Evolutionary conservation across 2,797 vertebrate genomes (phyloP).

Genomic region (Avahi laniger): DNA sequence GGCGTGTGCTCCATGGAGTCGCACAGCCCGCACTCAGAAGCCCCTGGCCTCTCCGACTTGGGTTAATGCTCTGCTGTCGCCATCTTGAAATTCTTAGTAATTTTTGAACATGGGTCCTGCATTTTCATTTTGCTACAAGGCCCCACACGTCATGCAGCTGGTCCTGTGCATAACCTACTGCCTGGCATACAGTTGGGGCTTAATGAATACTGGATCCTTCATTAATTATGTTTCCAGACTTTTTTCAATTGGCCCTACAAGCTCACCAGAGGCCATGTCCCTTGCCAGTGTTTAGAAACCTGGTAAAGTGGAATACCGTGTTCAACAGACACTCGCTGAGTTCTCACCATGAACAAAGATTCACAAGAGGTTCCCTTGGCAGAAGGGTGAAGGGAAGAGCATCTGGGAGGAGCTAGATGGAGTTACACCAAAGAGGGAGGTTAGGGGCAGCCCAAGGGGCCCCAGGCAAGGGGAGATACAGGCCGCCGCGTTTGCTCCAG

Average conservation of each 20-base stretch:
- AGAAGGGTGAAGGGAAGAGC: not conserved
- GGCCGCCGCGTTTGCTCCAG: fast-evolving
- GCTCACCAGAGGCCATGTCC: not conserved
- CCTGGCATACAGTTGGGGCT: not conserved
- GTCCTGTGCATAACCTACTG: not conserved
- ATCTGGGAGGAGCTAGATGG: not conserved
- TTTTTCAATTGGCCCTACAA: not conserved
- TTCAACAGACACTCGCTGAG: too few species aligned
- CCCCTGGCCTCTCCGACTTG: not conserved
- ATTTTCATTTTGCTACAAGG: too few species aligned
- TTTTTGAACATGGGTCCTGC: too few species aligned
- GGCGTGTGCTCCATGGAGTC: not conserved
- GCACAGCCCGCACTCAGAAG: too few species aligned
- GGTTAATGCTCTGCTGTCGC: not conserved
- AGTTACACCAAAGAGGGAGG: not conserved
- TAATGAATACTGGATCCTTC: not conserved
- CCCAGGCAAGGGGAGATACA: fast-evolving
- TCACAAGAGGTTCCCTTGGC: not conserved
- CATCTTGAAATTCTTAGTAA: not conserved
- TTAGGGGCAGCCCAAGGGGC: fast-evolving
- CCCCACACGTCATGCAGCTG: not conserved
- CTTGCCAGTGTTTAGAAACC: not conserved
- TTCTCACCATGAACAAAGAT: not conserved
- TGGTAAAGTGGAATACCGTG: fast-evolving
- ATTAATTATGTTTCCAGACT: not conserved